A percentile compares a stretch with the other conserved stretches of the same genome.
These are phyloP conservation scores for Myopa testacea DNA, from an alignment of 2,888 invertebrate species.

Conservation along the genomic window DNA sequence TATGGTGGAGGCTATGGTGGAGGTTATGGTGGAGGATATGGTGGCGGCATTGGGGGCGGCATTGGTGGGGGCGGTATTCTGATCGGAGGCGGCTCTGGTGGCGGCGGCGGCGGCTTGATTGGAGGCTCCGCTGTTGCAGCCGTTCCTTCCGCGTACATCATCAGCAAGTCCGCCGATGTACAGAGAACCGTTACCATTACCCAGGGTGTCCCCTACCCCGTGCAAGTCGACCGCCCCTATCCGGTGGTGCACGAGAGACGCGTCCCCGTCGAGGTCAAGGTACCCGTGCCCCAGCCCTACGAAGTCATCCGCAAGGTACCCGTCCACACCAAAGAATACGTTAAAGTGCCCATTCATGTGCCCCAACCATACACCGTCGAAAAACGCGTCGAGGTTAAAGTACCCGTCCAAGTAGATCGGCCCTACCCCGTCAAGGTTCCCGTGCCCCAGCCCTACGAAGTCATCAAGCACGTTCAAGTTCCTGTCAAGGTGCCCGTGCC, in stretches of 20 bases:
- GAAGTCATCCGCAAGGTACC: conserved; percentile 78
- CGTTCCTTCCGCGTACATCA: conserved; percentile 59
- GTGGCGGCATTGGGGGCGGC: conserved; percentile 53
- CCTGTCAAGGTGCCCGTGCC: conserved; percentile 74
- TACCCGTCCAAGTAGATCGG: conserved; percentile 75
- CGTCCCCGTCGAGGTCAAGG: conserved; percentile 74
- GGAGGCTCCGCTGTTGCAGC: conserved; percentile 56
- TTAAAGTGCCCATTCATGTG: conserved; percentile 75
- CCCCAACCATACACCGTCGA: conserved; percentile 71
- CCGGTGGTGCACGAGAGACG: conserved; percentile 76
- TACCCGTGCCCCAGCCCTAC: conserved; percentile 77
- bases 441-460: conserved; percentile 77
- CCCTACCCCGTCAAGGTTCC: conserved; percentile 76
- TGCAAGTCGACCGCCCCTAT: conserved; percentile 79
- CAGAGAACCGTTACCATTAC: conserved; percentile 79
- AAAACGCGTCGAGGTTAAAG: conserved; percentile 74
- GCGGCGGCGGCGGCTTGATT: conserved; percentile 60
- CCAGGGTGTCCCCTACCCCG: conserved; percentile 79
- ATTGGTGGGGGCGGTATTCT: conserved; percentile 52
- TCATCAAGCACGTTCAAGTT: conserved; percentile 73
- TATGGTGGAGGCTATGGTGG: conserved; percentile 43
- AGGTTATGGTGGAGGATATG: conserved; percentile 61
- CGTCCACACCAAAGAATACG: conserved; percentile 76
- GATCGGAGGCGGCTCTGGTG: conserved; percentile 54
- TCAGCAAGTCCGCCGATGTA: conserved; percentile 71